phyloP scores from a whole-genome alignment of 2,113 vertebrate species.

The Uria aalge region DNA sequence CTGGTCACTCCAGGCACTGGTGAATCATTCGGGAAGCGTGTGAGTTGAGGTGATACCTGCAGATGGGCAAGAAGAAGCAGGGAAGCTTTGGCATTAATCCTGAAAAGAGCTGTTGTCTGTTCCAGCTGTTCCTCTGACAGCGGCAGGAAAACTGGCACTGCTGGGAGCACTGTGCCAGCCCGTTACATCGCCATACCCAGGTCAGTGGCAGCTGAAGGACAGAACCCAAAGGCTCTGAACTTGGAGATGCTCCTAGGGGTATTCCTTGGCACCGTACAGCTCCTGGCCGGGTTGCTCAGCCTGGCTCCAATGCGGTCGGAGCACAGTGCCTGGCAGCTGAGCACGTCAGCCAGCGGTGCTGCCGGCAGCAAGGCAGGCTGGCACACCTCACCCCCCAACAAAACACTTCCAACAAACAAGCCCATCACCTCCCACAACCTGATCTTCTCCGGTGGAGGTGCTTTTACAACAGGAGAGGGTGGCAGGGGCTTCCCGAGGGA shows the following conservation, averaged over 20 bases:
- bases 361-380: background rate
- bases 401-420: background rate
- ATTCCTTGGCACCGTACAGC: background rate
- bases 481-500: background rate
- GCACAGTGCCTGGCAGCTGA: background rate
- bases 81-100: background rate
- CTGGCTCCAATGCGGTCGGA: accelerated
- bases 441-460: background rate
- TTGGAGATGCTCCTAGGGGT: background rate
- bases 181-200: background rate
- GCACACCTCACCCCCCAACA: background rate
- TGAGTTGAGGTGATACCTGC: background rate
- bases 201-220: background rate
- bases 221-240: background rate
- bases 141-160: background rate
- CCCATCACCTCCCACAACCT: background rate
- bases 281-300: background rate
- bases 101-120: background rate
- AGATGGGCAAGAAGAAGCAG: background rate
- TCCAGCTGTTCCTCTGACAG: background rate
- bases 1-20: background rate
- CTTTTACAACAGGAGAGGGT: background rate
- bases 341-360: background rate
- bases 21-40: background rate
- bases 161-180: accelerated